These are phyloP conservation scores for Gambusia affinis DNA, from an alignment of 2,113 vertebrate species.

Conservation along the genomic window DNA sequence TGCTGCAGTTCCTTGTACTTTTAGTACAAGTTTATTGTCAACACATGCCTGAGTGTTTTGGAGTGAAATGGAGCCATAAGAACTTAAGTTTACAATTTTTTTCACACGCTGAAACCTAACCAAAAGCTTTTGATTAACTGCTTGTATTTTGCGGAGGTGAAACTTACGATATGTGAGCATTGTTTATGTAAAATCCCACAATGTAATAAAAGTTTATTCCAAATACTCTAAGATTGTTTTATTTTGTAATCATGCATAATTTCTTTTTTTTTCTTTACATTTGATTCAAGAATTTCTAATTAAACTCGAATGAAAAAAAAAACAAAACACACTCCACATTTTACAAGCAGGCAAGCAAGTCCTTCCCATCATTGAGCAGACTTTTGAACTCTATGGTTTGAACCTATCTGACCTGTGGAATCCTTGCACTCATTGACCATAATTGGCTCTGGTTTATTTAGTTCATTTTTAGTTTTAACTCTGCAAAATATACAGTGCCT, in stretches of 20 bases:
- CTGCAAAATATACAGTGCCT: not conserved
- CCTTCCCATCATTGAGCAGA: slow-evolving; percentile 8
- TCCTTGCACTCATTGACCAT: not conserved
- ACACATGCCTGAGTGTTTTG: slow-evolving; percentile 8
- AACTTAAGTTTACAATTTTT: slow-evolving; percentile 49
- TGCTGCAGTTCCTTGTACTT: slow-evolving; percentile 1
- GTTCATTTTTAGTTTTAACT: not conserved
- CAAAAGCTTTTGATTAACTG: slow-evolving; percentile 43
- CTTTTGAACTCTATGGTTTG: slow-evolving; percentile 10
- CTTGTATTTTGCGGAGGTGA: slow-evolving; percentile 58
- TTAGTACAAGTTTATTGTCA: slow-evolving; percentile 28
- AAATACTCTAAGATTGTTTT: slow-evolving; percentile 5
- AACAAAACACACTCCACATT: slow-evolving; percentile 10
- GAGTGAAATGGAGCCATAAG: slow-evolving; percentile 30
- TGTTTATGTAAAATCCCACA: slow-evolving; percentile 62
- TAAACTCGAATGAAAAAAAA: slow-evolving; percentile 24
- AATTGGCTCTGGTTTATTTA: not conserved
- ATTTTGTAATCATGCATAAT: slow-evolving; percentile 5
- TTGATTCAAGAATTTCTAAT: slow-evolving; percentile 27
- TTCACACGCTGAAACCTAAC: slow-evolving; percentile 40
- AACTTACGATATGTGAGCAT: slow-evolving; percentile 27
- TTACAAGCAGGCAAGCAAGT: slow-evolving; percentile 10
- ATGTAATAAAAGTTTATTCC: slow-evolving; percentile 45
- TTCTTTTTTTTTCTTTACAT: not conserved
- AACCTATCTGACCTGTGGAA: slow-evolving; percentile 36